These are phyloP conservation scores for Pedionomus torquatus DNA, from an alignment of 2,113 vertebrate genomes.

Conservation along the genomic window DNA sequence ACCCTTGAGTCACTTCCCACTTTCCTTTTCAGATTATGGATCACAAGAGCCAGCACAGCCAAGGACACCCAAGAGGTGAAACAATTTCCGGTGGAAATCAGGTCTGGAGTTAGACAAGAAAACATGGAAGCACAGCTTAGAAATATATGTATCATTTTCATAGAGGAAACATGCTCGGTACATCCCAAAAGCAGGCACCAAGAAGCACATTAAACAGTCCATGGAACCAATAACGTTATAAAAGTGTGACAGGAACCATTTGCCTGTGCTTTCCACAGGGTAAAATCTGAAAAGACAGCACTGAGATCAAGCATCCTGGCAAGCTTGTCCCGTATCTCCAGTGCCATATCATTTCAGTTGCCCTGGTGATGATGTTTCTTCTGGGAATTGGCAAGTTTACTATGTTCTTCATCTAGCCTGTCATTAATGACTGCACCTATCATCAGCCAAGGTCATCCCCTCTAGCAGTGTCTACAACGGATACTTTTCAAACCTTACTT, in stretches of 20 bases:
- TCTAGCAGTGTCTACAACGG: neutral
- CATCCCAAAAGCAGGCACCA: neutral
- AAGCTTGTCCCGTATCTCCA: neutral
- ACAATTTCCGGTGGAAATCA: neutral
- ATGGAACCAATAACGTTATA: neutral
- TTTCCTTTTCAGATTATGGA: neutral
- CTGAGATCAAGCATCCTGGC: neutral
- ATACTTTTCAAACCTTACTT: neutral
- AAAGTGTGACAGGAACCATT: neutral
- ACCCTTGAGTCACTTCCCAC: neutral
- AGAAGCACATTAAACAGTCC: neutral
- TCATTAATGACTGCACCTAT: neutral
- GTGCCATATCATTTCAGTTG: neutral
- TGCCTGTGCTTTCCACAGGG: rapidly evolving
- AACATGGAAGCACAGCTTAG: neutral
- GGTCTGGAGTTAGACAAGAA: neutral
- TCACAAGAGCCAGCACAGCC: neutral
- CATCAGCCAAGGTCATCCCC: neutral
- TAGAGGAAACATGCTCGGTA: rapidly evolving
- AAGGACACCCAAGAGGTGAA: neutral
- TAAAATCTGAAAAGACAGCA: neutral
- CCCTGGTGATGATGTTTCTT: neutral
- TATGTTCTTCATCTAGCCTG: neutral
- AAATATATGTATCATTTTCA: rapidly evolving
- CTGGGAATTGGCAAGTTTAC: slow-evolving; percentile 5